Evolutionary conservation across 2,113 vertebrate species (phyloP).

Genomic region (Stercorarius parasiticus): DNA sequence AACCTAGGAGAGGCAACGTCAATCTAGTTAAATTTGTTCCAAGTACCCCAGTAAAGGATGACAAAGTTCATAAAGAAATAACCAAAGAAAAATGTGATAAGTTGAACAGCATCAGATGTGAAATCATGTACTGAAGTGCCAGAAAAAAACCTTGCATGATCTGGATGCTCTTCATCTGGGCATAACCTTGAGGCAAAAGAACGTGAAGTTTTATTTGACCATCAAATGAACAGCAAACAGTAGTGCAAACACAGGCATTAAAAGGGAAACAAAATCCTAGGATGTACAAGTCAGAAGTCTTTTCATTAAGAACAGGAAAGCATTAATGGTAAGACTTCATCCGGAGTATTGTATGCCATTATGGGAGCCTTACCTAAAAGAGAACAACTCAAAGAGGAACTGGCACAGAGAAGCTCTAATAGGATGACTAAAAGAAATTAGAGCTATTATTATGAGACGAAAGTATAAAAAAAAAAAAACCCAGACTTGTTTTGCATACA

Average conservation of each 20-base stretch:
- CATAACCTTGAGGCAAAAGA: neutral
- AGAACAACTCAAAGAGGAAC: neutral
- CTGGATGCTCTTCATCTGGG: neutral
- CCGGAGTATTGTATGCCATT: neutral
- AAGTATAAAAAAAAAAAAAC: neutral
- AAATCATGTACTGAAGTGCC: neutral
- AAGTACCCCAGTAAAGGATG: neutral
- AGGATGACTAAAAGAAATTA: neutral
- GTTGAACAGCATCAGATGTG: neutral
- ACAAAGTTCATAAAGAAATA: neutral
- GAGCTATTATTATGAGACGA: neutral
- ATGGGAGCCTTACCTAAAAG: fast-evolving
- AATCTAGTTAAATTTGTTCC: neutral
- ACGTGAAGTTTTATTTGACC: neutral
- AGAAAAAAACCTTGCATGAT: neutral
- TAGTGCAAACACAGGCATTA: neutral
- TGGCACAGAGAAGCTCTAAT: neutral
- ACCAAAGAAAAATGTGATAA: neutral
- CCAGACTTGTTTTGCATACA: neutral
- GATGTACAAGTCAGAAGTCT: neutral
- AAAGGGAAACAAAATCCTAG: neutral
- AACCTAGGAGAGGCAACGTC: neutral
- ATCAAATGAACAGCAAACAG: neutral
- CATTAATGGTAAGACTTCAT: neutral
- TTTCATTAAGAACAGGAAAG: neutral